These are phyloP conservation scores for Venustoraphidia nigricollis DNA, from an alignment of 2,888 invertebrate genomes.

Conservation along the genomic window DNA sequence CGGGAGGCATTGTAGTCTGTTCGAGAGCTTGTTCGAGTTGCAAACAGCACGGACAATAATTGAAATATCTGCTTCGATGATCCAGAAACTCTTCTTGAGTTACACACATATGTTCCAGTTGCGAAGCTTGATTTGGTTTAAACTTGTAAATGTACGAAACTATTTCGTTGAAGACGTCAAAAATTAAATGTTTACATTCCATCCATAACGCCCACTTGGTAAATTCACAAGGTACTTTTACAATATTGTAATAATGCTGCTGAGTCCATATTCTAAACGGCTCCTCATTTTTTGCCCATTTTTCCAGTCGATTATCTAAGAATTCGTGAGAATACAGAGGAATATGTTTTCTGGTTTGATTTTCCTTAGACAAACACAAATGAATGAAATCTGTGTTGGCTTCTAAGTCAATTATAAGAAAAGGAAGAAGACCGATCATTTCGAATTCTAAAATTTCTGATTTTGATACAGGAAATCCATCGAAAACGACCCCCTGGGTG, in stretches of 20 bases:
- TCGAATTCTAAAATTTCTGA: slow-evolving; percentile 33
- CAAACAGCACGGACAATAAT: slow-evolving; percentile 45
- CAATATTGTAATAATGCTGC: slow-evolving; percentile 37
- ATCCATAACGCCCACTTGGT: slow-evolving; percentile 40
- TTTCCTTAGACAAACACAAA: slow-evolving; percentile 27
- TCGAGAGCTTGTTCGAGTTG: slow-evolving; percentile 19
- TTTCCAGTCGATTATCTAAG: slow-evolving; percentile 28
- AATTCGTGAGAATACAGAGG: slow-evolving; percentile 27
- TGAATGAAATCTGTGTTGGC: slow-evolving; percentile 24
- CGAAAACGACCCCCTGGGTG: slow-evolving; percentile 42
- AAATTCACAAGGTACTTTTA: slow-evolving; percentile 29
- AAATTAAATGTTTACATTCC: slow-evolving; percentile 25
- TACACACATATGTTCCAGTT: slow-evolving; percentile 35
- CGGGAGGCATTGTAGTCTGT: slow-evolving; percentile 31
- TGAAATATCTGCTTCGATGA: slow-evolving; percentile 33
- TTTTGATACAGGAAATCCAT: slow-evolving; percentile 41
- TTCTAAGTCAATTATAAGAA: slow-evolving; percentile 35
- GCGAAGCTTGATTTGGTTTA: slow-evolving; percentile 30
- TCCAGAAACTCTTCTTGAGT: slow-evolving; percentile 35
- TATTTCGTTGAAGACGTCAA: slow-evolving; percentile 27
- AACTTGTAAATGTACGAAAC: slow-evolving; percentile 34
- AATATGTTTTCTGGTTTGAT: slow-evolving; percentile 10
- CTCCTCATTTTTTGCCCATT: slow-evolving; percentile 26
- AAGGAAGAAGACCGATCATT: slow-evolving; percentile 37
- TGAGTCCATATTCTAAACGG: slow-evolving; percentile 33